Evolutionary conservation across 2,888 invertebrate species (phyloP).

Genomic region (Athetis lepigone): DNA sequence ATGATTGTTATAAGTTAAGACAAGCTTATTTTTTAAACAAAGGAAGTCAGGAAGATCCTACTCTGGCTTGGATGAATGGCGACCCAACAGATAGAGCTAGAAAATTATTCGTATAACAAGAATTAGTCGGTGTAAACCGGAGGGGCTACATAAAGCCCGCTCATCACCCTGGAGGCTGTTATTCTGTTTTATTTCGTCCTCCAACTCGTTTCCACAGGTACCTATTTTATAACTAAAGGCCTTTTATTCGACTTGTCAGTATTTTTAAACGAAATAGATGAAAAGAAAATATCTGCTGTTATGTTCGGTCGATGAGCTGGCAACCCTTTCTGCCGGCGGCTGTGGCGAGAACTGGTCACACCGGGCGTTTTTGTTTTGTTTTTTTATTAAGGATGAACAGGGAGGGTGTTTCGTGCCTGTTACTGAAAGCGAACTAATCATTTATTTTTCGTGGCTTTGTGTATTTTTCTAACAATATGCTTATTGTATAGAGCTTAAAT

Average conservation of each 20-base stretch:
- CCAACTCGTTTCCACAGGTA: slow-evolving; percentile 5
- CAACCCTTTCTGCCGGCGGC: slow-evolving; percentile 46
- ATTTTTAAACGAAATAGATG: slow-evolving; percentile 43
- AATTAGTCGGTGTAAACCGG: slow-evolving; percentile 54
- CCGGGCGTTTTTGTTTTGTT: neutral
- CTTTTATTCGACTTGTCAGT: slow-evolving; percentile 43
- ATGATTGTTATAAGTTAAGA: neutral
- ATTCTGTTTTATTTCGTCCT: slow-evolving; percentile 36
- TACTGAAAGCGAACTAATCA: neutral
- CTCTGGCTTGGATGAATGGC: slow-evolving; percentile 16
- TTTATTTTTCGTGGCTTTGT: neutral
- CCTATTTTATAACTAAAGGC: slow-evolving; percentile 24
- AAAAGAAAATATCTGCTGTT: slow-evolving; percentile 53
- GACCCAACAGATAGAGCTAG: slow-evolving; percentile 26
- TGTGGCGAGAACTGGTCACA: slow-evolving; percentile 26
- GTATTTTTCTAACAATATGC: neutral
- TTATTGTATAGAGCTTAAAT: neutral
- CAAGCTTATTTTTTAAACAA: neutral
- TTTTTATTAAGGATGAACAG: slow-evolving; percentile 17
- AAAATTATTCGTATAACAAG: slow-evolving; percentile 50
- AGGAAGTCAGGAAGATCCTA: neutral
- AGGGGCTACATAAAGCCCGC: slow-evolving; percentile 29
- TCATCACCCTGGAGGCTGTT: slow-evolving; percentile 29
- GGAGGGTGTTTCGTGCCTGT: slow-evolving; percentile 1
- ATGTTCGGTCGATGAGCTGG: slow-evolving; percentile 40